Conservation (phyloP, 2,888 invertebrate genomes). For the Papilio protenor region DNA sequence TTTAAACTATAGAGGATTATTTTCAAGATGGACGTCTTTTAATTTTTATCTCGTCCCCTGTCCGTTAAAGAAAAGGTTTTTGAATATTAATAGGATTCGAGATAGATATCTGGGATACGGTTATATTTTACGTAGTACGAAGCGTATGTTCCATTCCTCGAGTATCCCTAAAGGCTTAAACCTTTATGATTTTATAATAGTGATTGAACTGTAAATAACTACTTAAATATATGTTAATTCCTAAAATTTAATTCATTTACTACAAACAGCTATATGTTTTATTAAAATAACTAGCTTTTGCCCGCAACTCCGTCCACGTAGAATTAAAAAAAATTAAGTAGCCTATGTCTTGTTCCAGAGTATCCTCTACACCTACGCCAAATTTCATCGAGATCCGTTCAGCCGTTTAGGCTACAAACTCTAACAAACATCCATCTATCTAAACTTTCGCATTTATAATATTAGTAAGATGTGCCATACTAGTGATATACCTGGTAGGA, state of each 20-base stretch:
- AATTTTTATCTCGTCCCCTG: constrained; percentile 54
- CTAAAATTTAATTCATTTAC: no score
- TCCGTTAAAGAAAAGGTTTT: constrained; percentile 51
- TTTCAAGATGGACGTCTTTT: constrained; percentile 53
- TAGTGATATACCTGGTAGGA: constrained; percentile 73
- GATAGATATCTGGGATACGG: constrained; percentile 43
- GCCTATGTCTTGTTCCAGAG: no score
- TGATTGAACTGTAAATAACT: not conserved
- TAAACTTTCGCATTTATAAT: no score
- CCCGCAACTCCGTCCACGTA: no score
- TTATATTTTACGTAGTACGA: constrained; percentile 38
- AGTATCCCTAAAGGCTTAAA: not conserved
- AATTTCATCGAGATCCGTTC: no score
- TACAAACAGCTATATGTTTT: no score
- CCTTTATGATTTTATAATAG: not conserved
- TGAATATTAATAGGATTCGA: constrained; percentile 51
- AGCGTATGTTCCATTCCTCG: constrained; percentile 5
- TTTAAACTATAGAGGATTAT: constrained; percentile 60
- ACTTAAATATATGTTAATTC: not conserved
- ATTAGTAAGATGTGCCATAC: not conserved
- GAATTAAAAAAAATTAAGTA: no score
- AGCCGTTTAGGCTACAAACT: no score
- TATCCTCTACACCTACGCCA: no score
- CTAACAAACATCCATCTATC: no score
- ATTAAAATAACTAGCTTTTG: no score